Base-by-base conservation (phyloP, 2,888 invertebrate species). In the Bruchidius siliquastri region DNA sequence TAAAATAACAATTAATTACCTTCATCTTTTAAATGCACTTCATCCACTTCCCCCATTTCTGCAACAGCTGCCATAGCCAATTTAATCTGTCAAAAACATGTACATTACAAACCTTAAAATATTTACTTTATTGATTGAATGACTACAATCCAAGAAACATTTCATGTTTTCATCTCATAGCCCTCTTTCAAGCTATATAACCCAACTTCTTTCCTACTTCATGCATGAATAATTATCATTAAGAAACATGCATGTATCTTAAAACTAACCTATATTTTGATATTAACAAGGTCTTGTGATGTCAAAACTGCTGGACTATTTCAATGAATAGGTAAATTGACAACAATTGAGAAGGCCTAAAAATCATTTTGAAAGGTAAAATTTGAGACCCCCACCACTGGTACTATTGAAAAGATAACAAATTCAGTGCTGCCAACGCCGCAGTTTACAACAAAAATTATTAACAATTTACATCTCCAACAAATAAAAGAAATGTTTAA, bases 21-120 rank as follows among this genome's bases (percentile, higher is more conserved):
- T 78, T 86, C 86, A 76, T 86, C 86, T 77, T 86, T 86, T 21
- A 85, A 84, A 80, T 84, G 84, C 72, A 85, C 81, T 79, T 87
- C 86, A 76, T 86, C 86, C 71, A 87, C 84, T 80, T 86, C 87
- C 73, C 87, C 86, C 87, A 87, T 87, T 79, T 85, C 84, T 76
- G 82, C 83, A 76, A 80, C 81, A 83, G 84, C 83, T 85, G 86
- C 87, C 87, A 87, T 87, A 84, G 81, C 85, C 83, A 78, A 78
- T 78, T 77, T 77, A 74, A 80, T 76, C 82, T 83, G 77, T 73
- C 75, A 80, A 74, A 78, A 78, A 75, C 75, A 76, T 69, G 69
- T 72, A 49, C 13, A 49, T 49, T 49, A 49, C 18, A 49, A 49
- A 49, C 49, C 18, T 13, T 26, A 8, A 26, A 26, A 26, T 2